Evolutionary conservation across 2,888 invertebrate genomes (phyloP).

Genomic region (Mimumesa dahlbomi): DNA sequence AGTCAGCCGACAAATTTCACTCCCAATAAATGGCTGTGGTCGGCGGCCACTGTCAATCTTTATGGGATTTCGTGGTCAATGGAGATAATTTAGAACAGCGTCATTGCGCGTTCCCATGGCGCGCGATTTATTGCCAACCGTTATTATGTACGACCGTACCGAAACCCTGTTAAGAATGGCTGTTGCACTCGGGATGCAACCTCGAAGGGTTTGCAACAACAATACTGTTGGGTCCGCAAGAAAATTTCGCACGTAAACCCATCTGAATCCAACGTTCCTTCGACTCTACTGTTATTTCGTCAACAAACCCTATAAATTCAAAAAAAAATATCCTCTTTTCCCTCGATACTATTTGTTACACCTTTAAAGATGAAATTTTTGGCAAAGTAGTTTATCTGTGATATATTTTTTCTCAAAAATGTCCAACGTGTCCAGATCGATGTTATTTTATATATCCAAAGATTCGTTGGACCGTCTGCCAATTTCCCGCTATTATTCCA

Average conservation of each 20-base stretch:
- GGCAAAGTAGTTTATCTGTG: too few relatives aligned
- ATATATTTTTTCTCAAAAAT: too few relatives aligned
- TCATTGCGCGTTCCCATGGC: slow-evolving; percentile 57
- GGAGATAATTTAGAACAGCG: slow-evolving; percentile 72
- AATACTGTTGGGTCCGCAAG: too few relatives aligned
- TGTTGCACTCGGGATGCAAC: slow-evolving; percentile 43
- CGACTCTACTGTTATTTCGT: too few relatives aligned
- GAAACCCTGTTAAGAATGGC: slow-evolving; percentile 44
- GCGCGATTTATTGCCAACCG: slow-evolving; percentile 57
- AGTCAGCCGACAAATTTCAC: slow-evolving; percentile 71
- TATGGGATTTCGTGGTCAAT: slow-evolving; percentile 74
- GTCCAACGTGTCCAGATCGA: too few relatives aligned
- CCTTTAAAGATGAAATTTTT: too few relatives aligned
- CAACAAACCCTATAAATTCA: too few relatives aligned
- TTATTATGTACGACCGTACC: slow-evolving; percentile 55
- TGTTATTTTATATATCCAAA: too few relatives aligned
- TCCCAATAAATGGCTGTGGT: slow-evolving; percentile 75
- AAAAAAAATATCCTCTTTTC: too few relatives aligned
- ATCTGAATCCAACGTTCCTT: too few relatives aligned
- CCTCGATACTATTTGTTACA: too few relatives aligned
- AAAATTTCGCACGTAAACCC: too few relatives aligned
- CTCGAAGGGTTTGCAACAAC: not conserved
- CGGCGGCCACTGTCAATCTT: slow-evolving; percentile 75
- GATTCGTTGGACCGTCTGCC: slow-evolving; percentile 57
- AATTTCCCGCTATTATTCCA: slow-evolving; percentile 63